Conservation (phyloP, 2,888 invertebrate species). For the Philereme transversata region DNA sequence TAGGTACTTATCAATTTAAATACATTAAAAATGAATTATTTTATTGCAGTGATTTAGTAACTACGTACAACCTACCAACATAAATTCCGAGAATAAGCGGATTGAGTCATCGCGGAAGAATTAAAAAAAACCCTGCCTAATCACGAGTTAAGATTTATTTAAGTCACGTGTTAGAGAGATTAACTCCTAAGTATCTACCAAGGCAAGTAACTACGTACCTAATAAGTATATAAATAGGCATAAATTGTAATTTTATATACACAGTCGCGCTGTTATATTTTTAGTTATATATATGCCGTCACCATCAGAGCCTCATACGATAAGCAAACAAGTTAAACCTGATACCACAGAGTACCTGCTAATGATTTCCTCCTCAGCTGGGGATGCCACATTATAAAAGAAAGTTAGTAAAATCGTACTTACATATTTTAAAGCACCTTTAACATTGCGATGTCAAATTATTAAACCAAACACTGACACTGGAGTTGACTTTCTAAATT, state of each 20-base stretch:
- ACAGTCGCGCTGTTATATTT: too few species aligned
- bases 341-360: not conserved
- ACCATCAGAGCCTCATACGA: not conserved
- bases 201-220: too few species aligned
- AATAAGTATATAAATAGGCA: too few species aligned
- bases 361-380: constrained; percentile 13
- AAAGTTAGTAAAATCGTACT: constrained; percentile 29
- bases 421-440: constrained; percentile 48
- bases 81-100: constrained; percentile 1
- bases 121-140: constrained; percentile 9
- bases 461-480: constrained; percentile 52
- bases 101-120: constrained; percentile 26
- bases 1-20: too few species aligned
- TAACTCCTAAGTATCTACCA: not conserved
- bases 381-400: constrained; percentile 19
- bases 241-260: too few species aligned
- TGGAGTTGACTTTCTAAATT: constrained; percentile 68
- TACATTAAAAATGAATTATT: too few species aligned
- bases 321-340: not conserved
- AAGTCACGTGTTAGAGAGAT: constrained; percentile 8
- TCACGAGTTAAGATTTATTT: constrained; percentile 16
- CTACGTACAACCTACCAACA: not conserved
- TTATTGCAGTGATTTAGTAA: too few species aligned
- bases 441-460: constrained; percentile 45
- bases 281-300: not conserved